phyloP scores from a whole-genome alignment of 2,888 invertebrate species.

The Epinotia brunnichana region DNA sequence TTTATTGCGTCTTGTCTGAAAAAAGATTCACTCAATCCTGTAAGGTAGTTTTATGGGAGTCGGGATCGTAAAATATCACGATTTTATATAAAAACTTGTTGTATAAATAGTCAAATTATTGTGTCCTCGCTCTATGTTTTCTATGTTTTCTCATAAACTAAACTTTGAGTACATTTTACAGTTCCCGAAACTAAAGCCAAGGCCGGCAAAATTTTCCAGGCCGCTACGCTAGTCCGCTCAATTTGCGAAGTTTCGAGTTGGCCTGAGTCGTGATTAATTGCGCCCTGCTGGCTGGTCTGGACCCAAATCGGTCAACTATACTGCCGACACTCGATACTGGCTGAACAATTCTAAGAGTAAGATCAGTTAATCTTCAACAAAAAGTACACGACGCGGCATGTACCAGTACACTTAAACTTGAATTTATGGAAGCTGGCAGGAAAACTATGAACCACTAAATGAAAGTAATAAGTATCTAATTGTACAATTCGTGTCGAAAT shows the following conservation, averaged over 20 bases:
- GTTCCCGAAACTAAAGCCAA: constrained; percentile 1
- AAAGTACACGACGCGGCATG: neutral
- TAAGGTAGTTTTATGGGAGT: no score
- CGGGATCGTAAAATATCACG: no score
- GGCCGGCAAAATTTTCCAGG: constrained; percentile 25
- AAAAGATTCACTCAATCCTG: no score
- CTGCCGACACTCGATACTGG: constrained; percentile 21
- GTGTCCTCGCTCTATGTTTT: neutral
- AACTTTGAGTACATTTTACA: constrained; percentile 4
- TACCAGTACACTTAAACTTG: neutral
- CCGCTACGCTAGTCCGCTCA: constrained; percentile 28
- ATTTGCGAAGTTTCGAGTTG: constrained; percentile 30
- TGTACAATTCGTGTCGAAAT: no score
- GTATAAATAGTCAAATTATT: neutral
- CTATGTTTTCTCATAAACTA: neutral
- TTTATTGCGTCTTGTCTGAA: no score
- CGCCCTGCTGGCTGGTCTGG: constrained; percentile 6
- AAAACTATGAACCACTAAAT: no score
- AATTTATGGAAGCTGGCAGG: neutral
- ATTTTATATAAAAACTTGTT: no score
- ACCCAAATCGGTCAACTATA: constrained; percentile 27
- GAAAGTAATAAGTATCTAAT: no score
- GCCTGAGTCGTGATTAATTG: constrained; percentile 29
- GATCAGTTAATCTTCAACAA: neutral
- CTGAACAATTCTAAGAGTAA: neutral